phyloP scores from a whole-genome alignment of 1,140 invertebrate genomes.

The Meloidogyne exigua region DNA sequence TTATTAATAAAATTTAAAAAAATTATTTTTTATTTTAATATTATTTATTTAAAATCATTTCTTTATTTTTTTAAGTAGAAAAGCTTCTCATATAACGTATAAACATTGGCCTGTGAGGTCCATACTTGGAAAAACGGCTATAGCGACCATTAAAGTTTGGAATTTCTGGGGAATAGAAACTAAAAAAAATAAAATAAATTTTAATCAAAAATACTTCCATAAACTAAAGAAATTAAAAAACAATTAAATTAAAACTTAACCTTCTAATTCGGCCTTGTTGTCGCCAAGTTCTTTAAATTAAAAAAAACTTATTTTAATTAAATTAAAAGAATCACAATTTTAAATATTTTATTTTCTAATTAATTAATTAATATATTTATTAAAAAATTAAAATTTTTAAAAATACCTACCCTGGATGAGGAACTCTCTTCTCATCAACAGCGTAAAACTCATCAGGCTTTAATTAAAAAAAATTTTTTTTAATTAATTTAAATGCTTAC shows the following conservation, averaged over 20 bases:
- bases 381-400: neutral
- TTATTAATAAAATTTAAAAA: no score
- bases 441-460: neutral
- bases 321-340: no score
- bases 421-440: neutral
- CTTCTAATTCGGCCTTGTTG: neutral
- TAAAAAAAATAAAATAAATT: neutral
- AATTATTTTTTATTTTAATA: no score
- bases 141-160: slow-evolving; percentile 12
- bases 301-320: no score
- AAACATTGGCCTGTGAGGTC: slow-evolving; percentile 9
- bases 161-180: slow-evolving; percentile 16
- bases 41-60: neutral
- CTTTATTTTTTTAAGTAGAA: neutral
- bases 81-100: slow-evolving; percentile 24
- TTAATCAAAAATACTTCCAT: no score
- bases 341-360: no score
- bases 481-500: neutral
- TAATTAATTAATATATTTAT: no score
- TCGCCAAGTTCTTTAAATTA: neutral
- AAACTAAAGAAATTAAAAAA: no score
- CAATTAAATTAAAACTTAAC: neutral
- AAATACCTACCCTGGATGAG: neutral
- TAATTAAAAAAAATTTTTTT: neutral
- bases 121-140: slow-evolving; percentile 17